phyloP scores from a whole-genome alignment of 1,140 invertebrate species.

The Chymomyza costata region DNA sequence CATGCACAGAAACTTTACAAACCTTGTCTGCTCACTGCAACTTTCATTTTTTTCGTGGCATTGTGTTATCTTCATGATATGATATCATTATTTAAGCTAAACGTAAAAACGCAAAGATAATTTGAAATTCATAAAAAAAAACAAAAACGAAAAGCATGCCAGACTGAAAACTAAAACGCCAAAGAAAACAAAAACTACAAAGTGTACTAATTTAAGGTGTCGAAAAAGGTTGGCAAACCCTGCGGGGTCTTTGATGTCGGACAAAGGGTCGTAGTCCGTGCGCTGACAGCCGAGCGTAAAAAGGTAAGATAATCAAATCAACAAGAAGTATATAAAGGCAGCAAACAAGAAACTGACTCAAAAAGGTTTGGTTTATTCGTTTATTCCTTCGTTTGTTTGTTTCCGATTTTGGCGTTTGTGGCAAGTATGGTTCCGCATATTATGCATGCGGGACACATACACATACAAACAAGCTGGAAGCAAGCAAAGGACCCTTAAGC shows the following conservation, averaged over 20 bases:
- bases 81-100: too few species aligned
- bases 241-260: conserved; percentile 54
- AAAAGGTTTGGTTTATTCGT: conserved; percentile 27
- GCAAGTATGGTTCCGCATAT: conserved; percentile 9
- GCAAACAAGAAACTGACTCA: conserved; percentile 15
- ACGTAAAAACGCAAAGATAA: conserved; percentile 21
- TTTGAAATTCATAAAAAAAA: conserved; percentile 15
- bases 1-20: too few species aligned
- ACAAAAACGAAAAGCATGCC: too few species aligned
- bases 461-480: conserved; percentile 8
- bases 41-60: too few species aligned
- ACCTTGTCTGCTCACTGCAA: too few species aligned
- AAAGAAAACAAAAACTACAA: conserved; percentile 42
- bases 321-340: conserved; percentile 25
- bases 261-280: too few species aligned
- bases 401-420: conserved; percentile 18
- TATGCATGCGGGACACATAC: conserved; percentile 38
- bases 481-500: too few species aligned
- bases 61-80: too few species aligned
- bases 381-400: conserved; percentile 29
- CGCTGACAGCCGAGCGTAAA: conserved; percentile 4
- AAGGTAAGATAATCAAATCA: conserved; percentile 66
- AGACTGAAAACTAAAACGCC: conserved; percentile 20
- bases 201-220: conserved; percentile 69
- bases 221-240: conserved; percentile 35